A percentile compares a stretch with the other conserved stretches of the same genome.
phyloP scores from a whole-genome alignment of 2,113 vertebrate genomes.

The Columba livia region DNA sequence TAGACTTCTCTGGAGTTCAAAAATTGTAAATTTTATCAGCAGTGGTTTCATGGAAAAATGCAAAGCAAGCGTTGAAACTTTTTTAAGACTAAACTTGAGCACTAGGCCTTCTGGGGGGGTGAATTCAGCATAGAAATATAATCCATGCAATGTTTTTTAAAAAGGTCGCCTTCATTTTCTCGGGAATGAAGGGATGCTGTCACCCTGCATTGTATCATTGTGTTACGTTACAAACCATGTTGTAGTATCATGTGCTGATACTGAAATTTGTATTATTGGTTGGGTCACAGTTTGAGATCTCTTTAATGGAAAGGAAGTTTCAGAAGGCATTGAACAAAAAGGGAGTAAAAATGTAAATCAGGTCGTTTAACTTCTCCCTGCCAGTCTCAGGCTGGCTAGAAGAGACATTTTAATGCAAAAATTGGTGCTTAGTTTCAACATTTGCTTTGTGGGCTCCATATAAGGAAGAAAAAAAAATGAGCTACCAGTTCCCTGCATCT shows the following conservation, averaged over 20 bases:
- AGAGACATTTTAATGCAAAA: neutral
- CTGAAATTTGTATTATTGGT: neutral
- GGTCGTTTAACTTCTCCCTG: neutral
- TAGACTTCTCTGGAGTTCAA: slow-evolving; percentile 47
- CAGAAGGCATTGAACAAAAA: neutral
- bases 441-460: neutral
- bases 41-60: slow-evolving; percentile 9
- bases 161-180: neutral
- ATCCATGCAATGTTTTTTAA: neutral
- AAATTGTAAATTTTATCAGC: slow-evolving; percentile 55
- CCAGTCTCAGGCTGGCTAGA: neutral
- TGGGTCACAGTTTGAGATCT: neutral
- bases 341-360: neutral
- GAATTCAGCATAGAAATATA: neutral
- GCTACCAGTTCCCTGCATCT: neutral
- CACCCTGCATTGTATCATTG: fast-evolving
- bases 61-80: neutral
- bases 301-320: neutral
- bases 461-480: neutral
- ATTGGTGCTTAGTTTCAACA: neutral
- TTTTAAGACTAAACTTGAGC: neutral
- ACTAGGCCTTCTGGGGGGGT: neutral
- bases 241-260: neutral
- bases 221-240: neutral
- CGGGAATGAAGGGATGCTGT: neutral